Percentiles rank a stretch among this genome's conserved stretches.
phyloP scores from a whole-genome alignment of 2,888 invertebrate genomes.

The Drosophila mulleri region DNA sequence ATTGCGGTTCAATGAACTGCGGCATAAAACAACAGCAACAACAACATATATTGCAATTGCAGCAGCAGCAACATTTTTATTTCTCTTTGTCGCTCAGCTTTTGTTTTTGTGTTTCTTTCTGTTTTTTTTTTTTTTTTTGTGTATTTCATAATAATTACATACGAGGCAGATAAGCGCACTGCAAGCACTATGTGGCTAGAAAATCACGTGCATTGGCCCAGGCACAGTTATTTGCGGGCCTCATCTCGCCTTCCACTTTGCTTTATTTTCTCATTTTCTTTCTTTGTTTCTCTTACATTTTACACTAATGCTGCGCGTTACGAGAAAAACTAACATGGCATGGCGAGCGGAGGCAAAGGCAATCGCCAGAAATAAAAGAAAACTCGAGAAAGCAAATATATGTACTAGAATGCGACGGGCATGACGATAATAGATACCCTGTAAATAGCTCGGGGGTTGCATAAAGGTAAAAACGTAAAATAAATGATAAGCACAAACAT shows the following conservation, averaged over 20 bases:
- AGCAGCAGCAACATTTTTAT: constrained; percentile 58
- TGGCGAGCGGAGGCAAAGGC: constrained; percentile 26
- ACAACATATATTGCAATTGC: constrained; percentile 61
- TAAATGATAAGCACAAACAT: too few relatives aligned
- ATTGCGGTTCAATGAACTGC: constrained; percentile 65
- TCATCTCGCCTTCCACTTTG: constrained; percentile 29
- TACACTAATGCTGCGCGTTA: constrained; percentile 18
- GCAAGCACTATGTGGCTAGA: constrained; percentile 54
- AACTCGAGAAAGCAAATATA: constrained; percentile 5
- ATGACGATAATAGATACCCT: constrained; percentile 10
- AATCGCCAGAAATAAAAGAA: constrained; percentile 29
- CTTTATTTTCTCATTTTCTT: constrained; percentile 2
- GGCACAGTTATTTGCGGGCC: constrained; percentile 60
- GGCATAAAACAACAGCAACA: constrained; percentile 40
- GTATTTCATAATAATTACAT: constrained; percentile 76
- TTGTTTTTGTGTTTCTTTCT: background rate
- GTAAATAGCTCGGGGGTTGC: background rate
- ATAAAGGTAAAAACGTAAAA: background rate
- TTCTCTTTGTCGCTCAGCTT: constrained; percentile 11
- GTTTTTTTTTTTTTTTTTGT: constrained; percentile 16
- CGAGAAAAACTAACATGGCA: constrained; percentile 38
- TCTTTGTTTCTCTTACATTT: constrained; percentile 10
- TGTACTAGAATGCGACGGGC: constrained; percentile 3
- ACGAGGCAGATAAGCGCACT: constrained; percentile 49
- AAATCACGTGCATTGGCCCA: constrained; percentile 73